Evolutionary conservation across 2,113 vertebrate genomes (phyloP), one percentile per base, ranked within the genome.

Genomic region (Oreochromis tanganicae): DNA sequence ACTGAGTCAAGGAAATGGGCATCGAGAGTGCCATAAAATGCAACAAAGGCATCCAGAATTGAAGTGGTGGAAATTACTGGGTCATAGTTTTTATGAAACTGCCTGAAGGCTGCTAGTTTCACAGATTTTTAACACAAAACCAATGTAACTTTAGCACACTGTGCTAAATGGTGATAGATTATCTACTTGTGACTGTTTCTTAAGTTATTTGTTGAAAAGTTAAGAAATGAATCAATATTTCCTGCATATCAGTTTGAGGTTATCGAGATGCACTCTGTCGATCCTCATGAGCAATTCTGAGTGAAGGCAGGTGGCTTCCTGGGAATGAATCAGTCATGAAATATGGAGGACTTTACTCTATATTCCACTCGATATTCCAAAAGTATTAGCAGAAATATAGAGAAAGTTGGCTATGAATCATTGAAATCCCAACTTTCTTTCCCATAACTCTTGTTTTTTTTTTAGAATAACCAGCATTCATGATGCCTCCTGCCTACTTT

Each of bases 281-380:
- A 32, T 12, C 27, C 16, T 75, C 24, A 57, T 38, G 16, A 86
- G 17, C 12, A 82, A 56, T 43, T 38, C 19, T 43, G 2, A 91
- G 75, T 50, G 14, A 38, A 82, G 55, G 75, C 83, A 84, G 29
- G 85, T 21, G 13, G 68, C 82, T 54, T 59, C 54, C 80, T 73
- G 80, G 12, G 78, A 38, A 57, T 88, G 87, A 90, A 84, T 92
- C 61, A 54, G 50, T 85, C 41, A 83, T 94, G 48, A 92, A 94
- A 89, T 93, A 94, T 94, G 89, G 78, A 95, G 91, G 41, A 6
- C 10, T 24, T 85, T 14, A 5, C 17, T 83, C 17, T 3, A 68
- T 38, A 68, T 21, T 66, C 61, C 29, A 34, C 71, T 84, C 17
- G 1, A 85, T 90, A 85, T 90, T 89, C 55, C 55, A 86, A 41